These are phyloP conservation scores for Perdita meconis DNA, from an alignment of 2,888 invertebrate species.

Conservation along the genomic window DNA sequence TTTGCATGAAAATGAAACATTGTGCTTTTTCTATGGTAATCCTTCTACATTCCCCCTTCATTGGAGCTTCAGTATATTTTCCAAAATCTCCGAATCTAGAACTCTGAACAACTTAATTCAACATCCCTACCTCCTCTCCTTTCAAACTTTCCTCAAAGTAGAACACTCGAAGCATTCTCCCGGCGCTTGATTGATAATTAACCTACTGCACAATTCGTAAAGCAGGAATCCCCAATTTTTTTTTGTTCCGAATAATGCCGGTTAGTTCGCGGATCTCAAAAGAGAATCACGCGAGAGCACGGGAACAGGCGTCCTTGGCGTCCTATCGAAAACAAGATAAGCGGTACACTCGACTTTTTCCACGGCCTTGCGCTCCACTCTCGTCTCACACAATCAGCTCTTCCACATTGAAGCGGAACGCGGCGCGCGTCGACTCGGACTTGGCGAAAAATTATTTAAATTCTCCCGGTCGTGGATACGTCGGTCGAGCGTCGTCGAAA, in stretches of 20 bases:
- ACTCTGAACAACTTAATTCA: too few relatives aligned
- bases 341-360: constrained; percentile 5
- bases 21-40: too few relatives aligned
- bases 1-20: too few relatives aligned
- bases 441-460: constrained; percentile 3
- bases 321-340: constrained; percentile 56
- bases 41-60: too few relatives aligned
- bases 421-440: neutral
- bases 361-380: neutral
- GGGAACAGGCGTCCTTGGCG: constrained; percentile 19
- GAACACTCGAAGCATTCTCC: too few relatives aligned
- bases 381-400: neutral
- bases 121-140: too few relatives aligned
- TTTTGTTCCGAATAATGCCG: neutral
- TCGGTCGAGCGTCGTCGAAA: neutral
- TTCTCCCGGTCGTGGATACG: constrained; percentile 3
- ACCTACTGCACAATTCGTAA: too few relatives aligned
- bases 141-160: too few relatives aligned
- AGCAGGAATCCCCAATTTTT: neutral
- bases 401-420: neutral
- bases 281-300: constrained; percentile 12
- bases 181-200: too few relatives aligned
- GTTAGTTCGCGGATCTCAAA: neutral
- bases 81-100: too few relatives aligned
- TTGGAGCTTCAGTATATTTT: too few relatives aligned